Evolutionary conservation across 2,888 invertebrate species (phyloP), one percentile per base, ranked within the genome.

Genomic region (Petrophora chlorosata): DNA sequence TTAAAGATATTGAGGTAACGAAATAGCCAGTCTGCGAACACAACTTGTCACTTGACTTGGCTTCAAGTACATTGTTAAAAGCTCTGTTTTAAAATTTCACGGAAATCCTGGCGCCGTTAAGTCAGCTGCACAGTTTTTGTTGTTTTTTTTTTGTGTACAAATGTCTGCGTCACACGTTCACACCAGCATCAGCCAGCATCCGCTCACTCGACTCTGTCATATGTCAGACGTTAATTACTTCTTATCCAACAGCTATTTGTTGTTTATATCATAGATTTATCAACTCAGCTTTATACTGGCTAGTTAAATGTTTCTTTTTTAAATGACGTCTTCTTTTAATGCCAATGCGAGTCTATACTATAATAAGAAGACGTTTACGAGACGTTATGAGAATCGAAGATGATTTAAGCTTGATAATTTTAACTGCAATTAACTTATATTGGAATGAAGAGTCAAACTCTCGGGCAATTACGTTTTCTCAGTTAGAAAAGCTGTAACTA

Each of bases 101-200:
- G 53, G 56, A 61, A 58, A 44, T 56, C 48, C 45, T 46, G 42
- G 34, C 50, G 29, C 42, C 30, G 43, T 17, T 28, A 26, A 15
- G 22, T 48, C 10, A 28, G 34, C 40, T 47, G 34, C 13, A 39
- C 26, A 32, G 46, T 56, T 60, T 57, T 57, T 58, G 52, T 50
- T 29, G 25, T 28, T 7, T 4, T 17, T 7, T 19, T 39, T 57
- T 53, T 54, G 43, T 43, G 23, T 26, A 43, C 44, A 17, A 45
- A 30, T 45, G 45, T 43, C 48, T 55, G 53, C 47, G 43, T 56
- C 52, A 51, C 28, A 29, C 28, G 46, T 53, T 58, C 41, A 26
- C 48, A 44, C 34, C 42, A 48, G 32, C 56, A 62, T 59, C 62
- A 58, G 59, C 34, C 42, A 48, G 32, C 56, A 62, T 59, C 62